These are phyloP conservation scores for Felis catus DNA, from an alignment of 2,113 vertebrate genomes.

Conservation along the genomic window F.catus_Fca126_mat1.0 CM031424.1:33451501-33452000, in stretches of 20 bases:
- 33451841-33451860: slow-evolving; percentile 81
- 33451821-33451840: slow-evolving; percentile 87
- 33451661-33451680: too few relatives aligned
- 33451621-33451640: too few relatives aligned
- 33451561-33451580: too few relatives aligned
- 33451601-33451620: too few relatives aligned
- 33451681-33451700: too few relatives aligned
- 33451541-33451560: slow-evolving; percentile 91
- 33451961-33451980: slow-evolving; percentile 87
- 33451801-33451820: slow-evolving; percentile 90
- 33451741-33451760: too few relatives aligned
- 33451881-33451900: slow-evolving; percentile 89
- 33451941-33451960: slow-evolving; percentile 82
- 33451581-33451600: too few relatives aligned
- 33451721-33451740: too few relatives aligned
- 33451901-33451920: slow-evolving; percentile 89
- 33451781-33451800: slow-evolving; percentile 90
- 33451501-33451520: slow-evolving; percentile 90
- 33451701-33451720: too few relatives aligned
- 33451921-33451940: slow-evolving; percentile 87
- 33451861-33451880: slow-evolving; percentile 77
- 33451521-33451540: slow-evolving; percentile 88
- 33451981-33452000: slow-evolving; percentile 88
- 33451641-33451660: too few relatives aligned
- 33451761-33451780: too few relatives aligned